These are phyloP conservation scores for Ptyas mucosa DNA, from an alignment of 2,113 vertebrate genomes.

Conservation along the genomic window DNA sequence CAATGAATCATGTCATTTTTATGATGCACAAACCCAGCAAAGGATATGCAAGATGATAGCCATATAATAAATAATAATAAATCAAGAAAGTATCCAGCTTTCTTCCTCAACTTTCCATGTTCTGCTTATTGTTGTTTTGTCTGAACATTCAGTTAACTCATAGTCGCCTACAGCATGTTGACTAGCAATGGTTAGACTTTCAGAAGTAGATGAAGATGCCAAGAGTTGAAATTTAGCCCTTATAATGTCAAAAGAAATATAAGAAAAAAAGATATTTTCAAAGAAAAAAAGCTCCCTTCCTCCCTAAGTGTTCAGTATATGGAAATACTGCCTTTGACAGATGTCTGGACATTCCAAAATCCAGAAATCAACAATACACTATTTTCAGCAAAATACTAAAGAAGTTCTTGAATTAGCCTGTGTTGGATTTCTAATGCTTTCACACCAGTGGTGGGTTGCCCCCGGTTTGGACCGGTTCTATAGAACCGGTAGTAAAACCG, in stretches of 20 bases:
- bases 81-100: neutral
- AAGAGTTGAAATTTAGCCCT: neutral
- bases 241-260: neutral
- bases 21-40: neutral
- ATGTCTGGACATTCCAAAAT: neutral
- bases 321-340: neutral
- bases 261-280: neutral
- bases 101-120: neutral
- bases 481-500: too few relatives aligned
- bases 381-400: neutral
- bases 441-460: neutral
- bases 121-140: neutral
- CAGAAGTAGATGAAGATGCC: neutral
- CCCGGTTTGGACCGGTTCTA: too few relatives aligned
- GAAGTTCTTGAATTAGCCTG: neutral
- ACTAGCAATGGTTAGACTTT: neutral
- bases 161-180: neutral
- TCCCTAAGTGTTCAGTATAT: neutral
- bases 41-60: neutral
- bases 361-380: neutral
- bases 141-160: neutral
- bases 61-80: neutral
- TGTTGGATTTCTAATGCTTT: neutral
- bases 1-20: neutral
- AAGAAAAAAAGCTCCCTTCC: neutral